Base-by-base conservation (phyloP, 2,888 invertebrate species). In the Notodonta ziczac region DNA sequence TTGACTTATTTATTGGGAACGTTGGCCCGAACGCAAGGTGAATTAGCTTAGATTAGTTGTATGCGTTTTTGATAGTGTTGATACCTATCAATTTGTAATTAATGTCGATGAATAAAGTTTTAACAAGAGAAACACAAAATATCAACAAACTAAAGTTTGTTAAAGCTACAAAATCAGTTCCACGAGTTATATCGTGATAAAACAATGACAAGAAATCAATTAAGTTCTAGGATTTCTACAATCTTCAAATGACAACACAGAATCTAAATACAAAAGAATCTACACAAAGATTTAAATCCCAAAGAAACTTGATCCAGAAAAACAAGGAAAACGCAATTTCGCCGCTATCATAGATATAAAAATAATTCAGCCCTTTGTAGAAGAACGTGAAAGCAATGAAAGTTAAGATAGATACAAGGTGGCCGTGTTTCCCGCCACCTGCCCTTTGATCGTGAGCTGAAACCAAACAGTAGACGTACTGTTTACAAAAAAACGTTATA, bases 1-100 rank as follows among this genome's bases (percentile, higher is more conserved):
- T 85, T 85, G 85, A 85, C 85, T 84, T 83, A 81, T 83, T 83
- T 83, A 82, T 84, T 81, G 81, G 70, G 62, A 63, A 67, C 67
- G 71, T 66, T 75, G 77, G 66, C 69, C 75, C 73, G 76, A 79
- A 74, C 74, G 57, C 72, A 57, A 74, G 62, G 65, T 63, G 69
- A 78, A 78, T 78, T 75, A 72, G 69, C 76, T 63, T 59, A 61
- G 58, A 68, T 63, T 65, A 63, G 58, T 48, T 67, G 58, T 65
- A 69, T 65, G 66, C 70, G 61, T 66, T 68, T 70, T 72, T 70
- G 65, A 53, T 8, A 55, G 55, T 14, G 7, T 7, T 40, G 16
- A 14, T n/a, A 40, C 13, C 40, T 14, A 16, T 14, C 14, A 40
- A 55, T 55, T 40, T 55, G 40, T 5, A 55, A 32, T 52, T 5